phyloP scores from a whole-genome alignment of 1,140 invertebrate genomes.

The Cecropterus lyciades region DNA sequence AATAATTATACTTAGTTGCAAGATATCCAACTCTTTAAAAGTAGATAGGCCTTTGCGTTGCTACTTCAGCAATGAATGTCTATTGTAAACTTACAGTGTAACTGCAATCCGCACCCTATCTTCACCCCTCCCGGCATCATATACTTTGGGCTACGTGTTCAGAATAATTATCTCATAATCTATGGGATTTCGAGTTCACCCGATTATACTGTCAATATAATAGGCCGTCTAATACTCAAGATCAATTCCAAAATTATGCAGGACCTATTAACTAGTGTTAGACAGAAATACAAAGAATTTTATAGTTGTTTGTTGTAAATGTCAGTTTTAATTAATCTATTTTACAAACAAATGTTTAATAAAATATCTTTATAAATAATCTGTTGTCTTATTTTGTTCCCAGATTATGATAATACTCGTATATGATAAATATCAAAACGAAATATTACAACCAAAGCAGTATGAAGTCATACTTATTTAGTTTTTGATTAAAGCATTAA shows the following conservation, averaged over 20 bases:
- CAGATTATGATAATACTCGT: slow-evolving; percentile 6
- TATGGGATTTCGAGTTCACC: no score
- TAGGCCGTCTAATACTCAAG: slow-evolving; percentile 41
- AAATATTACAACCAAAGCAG: no score
- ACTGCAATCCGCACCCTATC: slow-evolving; percentile 9
- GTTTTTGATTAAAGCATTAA: no score
- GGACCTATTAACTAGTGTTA: slow-evolving; percentile 76
- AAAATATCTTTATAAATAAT: slow-evolving; percentile 80
- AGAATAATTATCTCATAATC: neutral
- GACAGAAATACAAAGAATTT: slow-evolving; percentile 71
- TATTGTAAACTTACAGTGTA: neutral
- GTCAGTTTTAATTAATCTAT: slow-evolving; percentile 82
- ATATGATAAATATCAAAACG: no score
- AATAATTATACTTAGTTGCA: slow-evolving; percentile 7
- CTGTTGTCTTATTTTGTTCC: slow-evolving; percentile 42
- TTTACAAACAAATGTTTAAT: slow-evolving; percentile 83
- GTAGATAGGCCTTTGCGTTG: slow-evolving; percentile 2
- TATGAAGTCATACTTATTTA: no score
- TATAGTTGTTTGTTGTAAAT: slow-evolving; percentile 83
- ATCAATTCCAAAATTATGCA: slow-evolving; percentile 59
- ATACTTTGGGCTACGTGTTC: slow-evolving; percentile 21
- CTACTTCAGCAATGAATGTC: neutral
- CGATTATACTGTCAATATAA: slow-evolving; percentile 37
- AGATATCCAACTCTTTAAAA: neutral
- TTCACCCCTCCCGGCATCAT: slow-evolving; percentile 16